A percentile compares a stretch with the other conserved stretches of the same genome.
phyloP scores from a whole-genome alignment of 2,888 invertebrate genomes.

The Lapara coniferarum region DNA sequence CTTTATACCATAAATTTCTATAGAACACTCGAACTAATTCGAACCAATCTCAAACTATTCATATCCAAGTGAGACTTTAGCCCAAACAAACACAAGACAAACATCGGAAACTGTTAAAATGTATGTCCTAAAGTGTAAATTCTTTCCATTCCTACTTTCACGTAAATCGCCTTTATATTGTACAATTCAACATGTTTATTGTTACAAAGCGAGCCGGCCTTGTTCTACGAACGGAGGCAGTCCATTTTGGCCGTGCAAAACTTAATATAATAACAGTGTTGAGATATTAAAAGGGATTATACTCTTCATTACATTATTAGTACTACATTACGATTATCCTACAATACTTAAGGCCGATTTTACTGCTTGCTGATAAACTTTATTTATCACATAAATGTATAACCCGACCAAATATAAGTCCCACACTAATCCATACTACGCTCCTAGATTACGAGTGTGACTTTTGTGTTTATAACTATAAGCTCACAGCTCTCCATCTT shows the following conservation, averaged over 20 bases:
- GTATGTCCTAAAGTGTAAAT: slow-evolving; percentile 37
- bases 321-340: not conserved
- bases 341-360: too few relatives aligned
- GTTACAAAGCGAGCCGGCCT: slow-evolving; percentile 31
- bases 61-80: not conserved
- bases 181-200: slow-evolving; percentile 41
- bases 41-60: not conserved
- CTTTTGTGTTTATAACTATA: too few relatives aligned
- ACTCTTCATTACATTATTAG: not conserved
- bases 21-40: too few relatives aligned
- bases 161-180: slow-evolving; percentile 41
- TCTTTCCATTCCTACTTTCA: slow-evolving; percentile 27
- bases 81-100: not conserved
- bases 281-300: slow-evolving; percentile 7
- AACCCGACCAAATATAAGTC: too few relatives aligned
- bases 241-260: not conserved
- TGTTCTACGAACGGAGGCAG: slow-evolving; percentile 34
- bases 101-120: slow-evolving; percentile 7
- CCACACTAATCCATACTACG: too few relatives aligned
- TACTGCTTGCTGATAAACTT: too few relatives aligned
- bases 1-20: too few relatives aligned
- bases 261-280: not conserved
- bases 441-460: too few relatives aligned
- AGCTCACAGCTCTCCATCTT: too few relatives aligned
- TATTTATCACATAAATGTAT: too few relatives aligned